These are phyloP conservation scores for Archocentrus centrarchus DNA, from an alignment of 2,113 vertebrate genomes.

Conservation along the genomic window DNA sequence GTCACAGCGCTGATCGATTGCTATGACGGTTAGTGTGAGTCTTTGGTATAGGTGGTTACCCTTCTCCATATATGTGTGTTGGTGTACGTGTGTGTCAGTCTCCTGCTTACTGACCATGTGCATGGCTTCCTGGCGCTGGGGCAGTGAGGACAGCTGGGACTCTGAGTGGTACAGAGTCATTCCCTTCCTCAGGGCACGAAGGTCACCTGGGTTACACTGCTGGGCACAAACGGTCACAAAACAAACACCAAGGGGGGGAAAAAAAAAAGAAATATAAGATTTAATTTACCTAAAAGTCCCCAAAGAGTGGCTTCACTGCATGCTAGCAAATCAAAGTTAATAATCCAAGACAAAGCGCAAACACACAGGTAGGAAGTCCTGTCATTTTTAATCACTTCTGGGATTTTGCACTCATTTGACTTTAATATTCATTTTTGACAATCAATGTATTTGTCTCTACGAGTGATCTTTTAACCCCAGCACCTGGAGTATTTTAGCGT, in stretches of 20 bases:
- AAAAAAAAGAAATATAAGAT: conserved; percentile 5
- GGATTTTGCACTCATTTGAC: background rate
- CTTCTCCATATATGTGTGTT: background rate
- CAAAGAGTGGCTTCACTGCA: background rate
- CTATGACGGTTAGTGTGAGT: background rate
- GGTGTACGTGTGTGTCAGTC: conserved; percentile 4
- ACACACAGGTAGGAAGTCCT: background rate
- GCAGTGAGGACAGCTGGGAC: conserved; percentile 91
- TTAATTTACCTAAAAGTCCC: background rate
- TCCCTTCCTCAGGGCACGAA: conserved; percentile 91
- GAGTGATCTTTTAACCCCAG: background rate
- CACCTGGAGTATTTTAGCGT: too few species aligned
- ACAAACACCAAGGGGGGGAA: conserved; percentile 33
- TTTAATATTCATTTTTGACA: background rate
- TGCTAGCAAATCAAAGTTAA: background rate
- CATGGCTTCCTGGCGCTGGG: conserved; percentile 89
- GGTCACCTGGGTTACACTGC: conserved; percentile 89
- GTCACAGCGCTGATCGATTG: background rate
- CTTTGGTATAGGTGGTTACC: background rate
- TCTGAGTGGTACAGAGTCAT: conserved; percentile 93
- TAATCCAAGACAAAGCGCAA: background rate
- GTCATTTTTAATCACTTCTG: background rate
- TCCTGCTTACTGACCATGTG: conserved; percentile 85
- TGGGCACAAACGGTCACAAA: conserved; percentile 39
- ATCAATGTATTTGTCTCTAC: background rate